A percentile compares a stretch with the other conserved stretches of the same genome.
phyloP scores from a whole-genome alignment of 1,140 invertebrate genomes.

The Mamestra configurata region DNA sequence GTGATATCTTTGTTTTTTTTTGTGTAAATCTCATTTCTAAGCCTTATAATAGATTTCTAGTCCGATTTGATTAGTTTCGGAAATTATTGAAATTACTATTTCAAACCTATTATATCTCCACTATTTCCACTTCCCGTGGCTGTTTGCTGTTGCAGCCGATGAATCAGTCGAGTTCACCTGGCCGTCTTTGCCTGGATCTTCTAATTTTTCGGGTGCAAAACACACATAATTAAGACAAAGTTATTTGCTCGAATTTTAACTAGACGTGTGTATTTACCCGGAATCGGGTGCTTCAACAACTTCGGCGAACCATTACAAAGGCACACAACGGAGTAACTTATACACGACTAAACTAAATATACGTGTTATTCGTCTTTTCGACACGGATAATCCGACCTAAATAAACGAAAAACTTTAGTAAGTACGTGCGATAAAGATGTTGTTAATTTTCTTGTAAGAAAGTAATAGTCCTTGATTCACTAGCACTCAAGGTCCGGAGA shows the following conservation, averaged over 20 bases:
- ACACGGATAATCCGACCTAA: conserved; percentile 27
- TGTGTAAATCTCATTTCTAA: no score
- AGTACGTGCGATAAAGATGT: conserved; percentile 6
- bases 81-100: no score
- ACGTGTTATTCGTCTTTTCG: conserved; percentile 11
- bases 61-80: no score
- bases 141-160: no score
- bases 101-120: no score
- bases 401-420: conserved; percentile 30
- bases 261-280: conserved; percentile 1
- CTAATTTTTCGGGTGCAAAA: neutral
- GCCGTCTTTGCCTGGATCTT: neutral
- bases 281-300: neutral
- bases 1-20: neutral
- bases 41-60: no score
- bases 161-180: neutral
- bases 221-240: neutral
- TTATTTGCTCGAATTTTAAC: neutral
- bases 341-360: conserved; percentile 1
- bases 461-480: neutral
- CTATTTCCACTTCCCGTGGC: no score
- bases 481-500: neutral
- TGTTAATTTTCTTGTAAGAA: neutral
- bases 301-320: conserved; percentile 15
- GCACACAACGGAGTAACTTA: conserved; percentile 9